A percentile compares a stretch with the other conserved stretches of the same genome.
Conservation (phyloP, 2,888 invertebrate species). For the Archips xylosteana region DNA sequence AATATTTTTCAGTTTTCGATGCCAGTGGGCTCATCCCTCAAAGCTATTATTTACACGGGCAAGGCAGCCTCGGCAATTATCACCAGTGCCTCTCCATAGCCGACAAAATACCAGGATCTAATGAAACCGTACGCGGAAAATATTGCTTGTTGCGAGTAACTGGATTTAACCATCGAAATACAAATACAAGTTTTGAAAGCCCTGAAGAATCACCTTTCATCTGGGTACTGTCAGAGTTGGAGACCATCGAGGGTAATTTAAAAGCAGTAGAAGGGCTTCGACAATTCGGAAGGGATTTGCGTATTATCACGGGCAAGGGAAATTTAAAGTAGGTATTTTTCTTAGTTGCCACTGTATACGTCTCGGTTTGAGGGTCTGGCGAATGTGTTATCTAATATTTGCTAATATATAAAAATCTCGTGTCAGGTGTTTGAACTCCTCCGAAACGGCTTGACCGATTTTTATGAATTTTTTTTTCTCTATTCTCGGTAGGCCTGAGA, state of each 20-base stretch:
- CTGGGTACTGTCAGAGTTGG: slow-evolving; percentile 19
- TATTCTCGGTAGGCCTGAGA: no score
- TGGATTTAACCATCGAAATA: neutral
- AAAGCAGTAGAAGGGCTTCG: neutral
- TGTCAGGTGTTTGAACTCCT: no score
- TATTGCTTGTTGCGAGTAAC: slow-evolving; percentile 38
- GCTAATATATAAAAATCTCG: no score
- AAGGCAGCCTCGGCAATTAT: slow-evolving; percentile 40
- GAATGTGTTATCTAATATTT: no score
- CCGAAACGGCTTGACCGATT: no score
- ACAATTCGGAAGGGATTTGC: slow-evolving; percentile 10
- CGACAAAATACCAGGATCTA: slow-evolving; percentile 19
- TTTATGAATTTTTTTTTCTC: no score
- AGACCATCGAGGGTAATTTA: slow-evolving; percentile 1
- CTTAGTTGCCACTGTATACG: no score
- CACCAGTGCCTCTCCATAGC: slow-evolving; percentile 40
- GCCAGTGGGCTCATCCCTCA: slow-evolving; percentile 43
- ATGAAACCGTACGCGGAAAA: slow-evolving; percentile 40
- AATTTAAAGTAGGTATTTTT: slow-evolving; percentile 16
- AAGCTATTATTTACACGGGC: slow-evolving; percentile 29
- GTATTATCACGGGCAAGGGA: slow-evolving; percentile 13
- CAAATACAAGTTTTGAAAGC: neutral
- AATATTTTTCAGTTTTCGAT: slow-evolving; percentile 42
- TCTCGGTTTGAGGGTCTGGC: no score
- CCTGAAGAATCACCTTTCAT: neutral